Conservation (phyloP, 1,140 invertebrate species). For the Probaryconus sp. region DNA sequence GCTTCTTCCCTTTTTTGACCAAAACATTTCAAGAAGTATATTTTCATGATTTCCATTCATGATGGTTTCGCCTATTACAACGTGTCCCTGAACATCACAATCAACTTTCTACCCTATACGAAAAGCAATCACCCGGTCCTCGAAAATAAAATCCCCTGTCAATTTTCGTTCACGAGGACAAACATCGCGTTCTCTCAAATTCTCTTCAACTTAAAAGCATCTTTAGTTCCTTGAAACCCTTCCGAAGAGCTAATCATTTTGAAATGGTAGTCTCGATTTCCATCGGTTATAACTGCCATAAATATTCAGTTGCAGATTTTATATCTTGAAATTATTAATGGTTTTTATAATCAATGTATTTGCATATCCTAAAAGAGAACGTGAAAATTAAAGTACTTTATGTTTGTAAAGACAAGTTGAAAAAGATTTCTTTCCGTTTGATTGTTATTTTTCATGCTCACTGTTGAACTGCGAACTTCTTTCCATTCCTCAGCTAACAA, state of each 20-base stretch:
- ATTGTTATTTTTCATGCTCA: not conserved
- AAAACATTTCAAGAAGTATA: constrained; percentile 2
- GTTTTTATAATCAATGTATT: too few relatives aligned
- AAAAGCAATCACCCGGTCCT: constrained; percentile 34
- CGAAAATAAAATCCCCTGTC: constrained; percentile 37
- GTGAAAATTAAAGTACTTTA: too few relatives aligned
- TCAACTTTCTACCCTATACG: constrained; percentile 22
- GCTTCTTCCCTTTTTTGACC: too few relatives aligned
- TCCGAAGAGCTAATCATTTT: not conserved
- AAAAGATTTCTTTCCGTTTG: too few relatives aligned
- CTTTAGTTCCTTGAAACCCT: not conserved
- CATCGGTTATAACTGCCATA: too few relatives aligned
- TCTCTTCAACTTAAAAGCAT: constrained; percentile 27
- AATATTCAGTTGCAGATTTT: too few relatives aligned
- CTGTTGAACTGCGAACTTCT: not conserved
- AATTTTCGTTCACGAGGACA: constrained; percentile 24
- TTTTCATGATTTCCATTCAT: constrained; percentile 21
- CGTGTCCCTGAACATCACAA: constrained; percentile 25
- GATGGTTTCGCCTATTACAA: constrained; percentile 4
- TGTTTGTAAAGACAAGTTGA: too few relatives aligned
- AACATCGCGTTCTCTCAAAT: constrained; percentile 16
- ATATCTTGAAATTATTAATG: too few relatives aligned
- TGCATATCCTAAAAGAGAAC: too few relatives aligned
- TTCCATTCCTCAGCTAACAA: not conserved
- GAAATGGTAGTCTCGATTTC: too few relatives aligned